Base-by-base conservation (phyloP, 2,113 vertebrate genomes). In the Glaucomys volans region DNA sequence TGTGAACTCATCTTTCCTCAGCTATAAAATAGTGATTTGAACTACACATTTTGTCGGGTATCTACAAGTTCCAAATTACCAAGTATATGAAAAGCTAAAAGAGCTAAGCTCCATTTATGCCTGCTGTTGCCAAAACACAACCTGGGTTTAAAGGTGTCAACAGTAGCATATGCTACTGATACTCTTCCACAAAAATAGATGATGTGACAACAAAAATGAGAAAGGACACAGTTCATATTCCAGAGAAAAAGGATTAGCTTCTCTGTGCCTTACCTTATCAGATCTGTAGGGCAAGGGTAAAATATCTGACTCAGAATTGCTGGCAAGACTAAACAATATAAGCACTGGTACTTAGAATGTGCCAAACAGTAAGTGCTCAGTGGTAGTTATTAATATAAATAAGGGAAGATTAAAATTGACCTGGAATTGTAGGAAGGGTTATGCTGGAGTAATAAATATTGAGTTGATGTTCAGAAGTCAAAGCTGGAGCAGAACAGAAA, bases 101-200 rank as follows among this genome's bases (percentile, higher is more conserved):
- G 64, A 69, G 14, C 74, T 74, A 85, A 81, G 42, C 42, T 86
- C 64, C n/a, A 13, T 89, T 80, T 88, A 54, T 93, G 40, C 72
- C 87, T 90, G 0, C 89, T 95, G 80, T 92, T 95, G 88, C 75
- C 87, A 87, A 97, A 95, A 64, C 37, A 94, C 74, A 79, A 90
- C 87, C 22, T 79, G 26, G 6, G 62, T 83, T 66, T 71, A 83
- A 87, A 54, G 57, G 8, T 84, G 44, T 44, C 87, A 37, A 42
- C 47, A 71, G 16, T 69, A 85, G 8, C 30, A 44, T 50, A 35
- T 50, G 32, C 22, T 42, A 26, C 44, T 44, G 18, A 69, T 85
- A 40, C 40, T 90, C 87, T 92, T 93, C 50, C 74, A 76, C 35
- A 66, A 30, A 93, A 76, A 50, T 42, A 66, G 54, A 67, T 57